Base-by-base conservation (phyloP, 2,888 invertebrate species). In the Diarsia mendica region DNA sequence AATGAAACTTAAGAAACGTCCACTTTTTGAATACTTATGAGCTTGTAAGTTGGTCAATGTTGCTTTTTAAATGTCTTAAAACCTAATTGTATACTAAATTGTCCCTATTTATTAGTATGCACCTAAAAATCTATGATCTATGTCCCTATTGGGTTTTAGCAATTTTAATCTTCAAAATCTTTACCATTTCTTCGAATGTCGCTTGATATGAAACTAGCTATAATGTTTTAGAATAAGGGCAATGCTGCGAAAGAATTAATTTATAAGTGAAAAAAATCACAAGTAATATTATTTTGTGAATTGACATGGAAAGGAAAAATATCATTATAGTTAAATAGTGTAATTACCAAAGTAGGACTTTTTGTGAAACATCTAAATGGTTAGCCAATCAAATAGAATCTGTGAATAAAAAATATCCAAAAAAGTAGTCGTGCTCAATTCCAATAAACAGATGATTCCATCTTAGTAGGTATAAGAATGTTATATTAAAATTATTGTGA, bases 401-500 rank as follows among this genome's bases (percentile, higher is more conserved):
- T 23, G 23, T 53, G 3, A 66, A 28, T 28, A 33, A n/a, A 77
- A 70, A 68, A 65, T 61, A 53, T 23, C 20, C 13, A 15, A 48
- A 13, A 13, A 70, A 75, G 72, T 39, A 63, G 55, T 33, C 9
- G 15, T 60, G 83, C 73, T 84, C 84, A 66, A 82, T 67, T 61
- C 60, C 49, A 51, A 18, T 23, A 71, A 77, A 67, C n/a, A 60
- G 8, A 33, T 23, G 15, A 70, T 78, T 67, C 46, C 20, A 33
- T 28, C 44, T 13, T 64, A 80, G 63, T 58, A 81, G 39, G 8
- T 44, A 8, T 72, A 10, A 73, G 61, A 44, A 66, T 61, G 33
- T 84, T 58, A 61, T 75, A 83, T 81, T 76, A 81, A 76, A 83
- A 77, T 84, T 72, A 82, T 77, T 87, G 87, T 85, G 85, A 87